Evolutionary conservation across 2,797 vertebrate genomes (phyloP).

Genomic region (Protonibea diacanthus): DNA sequence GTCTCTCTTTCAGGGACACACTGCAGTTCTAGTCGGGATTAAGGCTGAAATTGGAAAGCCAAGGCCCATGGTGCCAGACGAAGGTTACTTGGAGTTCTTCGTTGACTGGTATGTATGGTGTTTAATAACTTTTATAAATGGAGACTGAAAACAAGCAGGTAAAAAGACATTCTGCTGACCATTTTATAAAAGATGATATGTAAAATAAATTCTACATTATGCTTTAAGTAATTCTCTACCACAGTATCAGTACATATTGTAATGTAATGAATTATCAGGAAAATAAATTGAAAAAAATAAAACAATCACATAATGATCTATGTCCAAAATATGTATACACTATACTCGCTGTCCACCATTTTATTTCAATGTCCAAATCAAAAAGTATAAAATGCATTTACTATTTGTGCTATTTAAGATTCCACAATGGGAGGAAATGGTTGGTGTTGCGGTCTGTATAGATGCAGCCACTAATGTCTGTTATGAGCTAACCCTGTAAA

Average conservation of each 20-base stretch:
- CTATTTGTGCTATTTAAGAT: background rate
- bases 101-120: conserved; percentile 77
- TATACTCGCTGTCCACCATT: too few species aligned
- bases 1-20: conserved; percentile 89
- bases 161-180: background rate
- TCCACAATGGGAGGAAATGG: too few species aligned
- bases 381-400: too few species aligned
- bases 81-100: conserved; percentile 83
- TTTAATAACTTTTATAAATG: background rate
- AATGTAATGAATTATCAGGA: background rate
- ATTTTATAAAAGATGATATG: background rate
- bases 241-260: background rate
- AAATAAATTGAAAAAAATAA: background rate
- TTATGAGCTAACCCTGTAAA: background rate
- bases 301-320: too few species aligned
- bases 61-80: conserved; percentile 68
- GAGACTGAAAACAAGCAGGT: background rate
- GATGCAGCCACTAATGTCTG: background rate
- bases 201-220: background rate
- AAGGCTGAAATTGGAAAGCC: conserved; percentile 97
- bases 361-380: too few species aligned
- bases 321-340: too few species aligned
- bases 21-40: conserved; percentile 94
- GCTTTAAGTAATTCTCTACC: background rate
- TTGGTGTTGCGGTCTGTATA: background rate